Evolutionary conservation across 2,113 vertebrate genomes (phyloP).

Genomic region (Haplochromis vanheusdeni): DNA sequence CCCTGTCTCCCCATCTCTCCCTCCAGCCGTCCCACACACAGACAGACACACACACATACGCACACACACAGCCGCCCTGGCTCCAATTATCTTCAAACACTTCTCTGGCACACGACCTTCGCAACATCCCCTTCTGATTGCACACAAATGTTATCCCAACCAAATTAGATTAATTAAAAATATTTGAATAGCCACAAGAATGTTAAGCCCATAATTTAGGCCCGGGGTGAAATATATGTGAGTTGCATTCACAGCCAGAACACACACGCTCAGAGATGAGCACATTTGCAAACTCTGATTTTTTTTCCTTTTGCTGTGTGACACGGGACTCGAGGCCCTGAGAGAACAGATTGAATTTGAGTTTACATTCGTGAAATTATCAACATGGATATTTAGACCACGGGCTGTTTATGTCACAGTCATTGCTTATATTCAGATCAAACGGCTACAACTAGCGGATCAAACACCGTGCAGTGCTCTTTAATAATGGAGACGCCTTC

Average conservation of each 20-base stretch:
- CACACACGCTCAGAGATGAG: constrained; percentile 30
- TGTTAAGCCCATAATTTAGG: constrained; percentile 68
- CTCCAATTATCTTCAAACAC: constrained; percentile 78
- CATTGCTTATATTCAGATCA: constrained; percentile 44
- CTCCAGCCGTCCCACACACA: constrained; percentile 46
- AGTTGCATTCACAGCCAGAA: constrained; percentile 44
- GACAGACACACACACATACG: neutral
- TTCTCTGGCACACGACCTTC: constrained; percentile 71
- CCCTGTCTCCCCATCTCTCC: constrained; percentile 53
- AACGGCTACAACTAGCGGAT: constrained; percentile 33
- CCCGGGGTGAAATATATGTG: constrained; percentile 53
- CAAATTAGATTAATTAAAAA: constrained; percentile 78
- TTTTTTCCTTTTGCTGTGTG: constrained; percentile 3
- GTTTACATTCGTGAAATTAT: constrained; percentile 40
- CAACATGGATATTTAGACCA: constrained; percentile 34
- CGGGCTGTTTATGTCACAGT: constrained; percentile 36
- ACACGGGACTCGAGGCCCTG: constrained; percentile 8
- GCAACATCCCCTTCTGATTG: constrained; percentile 73
- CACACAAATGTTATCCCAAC: constrained; percentile 75
- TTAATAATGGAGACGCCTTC: constrained; percentile 30
- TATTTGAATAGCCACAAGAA: constrained; percentile 75
- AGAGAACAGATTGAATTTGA: constrained; percentile 16
- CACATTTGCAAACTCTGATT: constrained; percentile 22
- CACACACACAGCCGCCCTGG: constrained; percentile 36
- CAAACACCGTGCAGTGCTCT: constrained; percentile 26